These are phyloP conservation scores for Tachina lurida DNA, from an alignment of 2,888 invertebrate species.

Conservation along the genomic window DNA sequence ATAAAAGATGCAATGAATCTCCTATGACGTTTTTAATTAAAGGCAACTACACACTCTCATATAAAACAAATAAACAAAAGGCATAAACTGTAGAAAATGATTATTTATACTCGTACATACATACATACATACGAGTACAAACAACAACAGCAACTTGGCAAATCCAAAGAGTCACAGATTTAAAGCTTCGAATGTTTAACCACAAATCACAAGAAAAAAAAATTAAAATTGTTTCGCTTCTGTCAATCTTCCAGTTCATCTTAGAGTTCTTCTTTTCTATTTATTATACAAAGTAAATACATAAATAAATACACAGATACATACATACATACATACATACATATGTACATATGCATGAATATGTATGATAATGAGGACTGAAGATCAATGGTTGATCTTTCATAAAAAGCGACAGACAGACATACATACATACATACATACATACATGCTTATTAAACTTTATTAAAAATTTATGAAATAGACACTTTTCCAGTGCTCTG, in stretches of 20 bases:
- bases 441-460: neutral
- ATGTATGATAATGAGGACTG: slow-evolving; percentile 32
- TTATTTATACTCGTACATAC: slow-evolving; percentile 13
- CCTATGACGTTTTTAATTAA: slow-evolving; percentile 65
- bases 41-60: slow-evolving; percentile 21
- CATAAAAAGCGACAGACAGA: slow-evolving; percentile 39
- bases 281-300: neutral
- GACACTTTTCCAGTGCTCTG: slow-evolving; percentile 37
- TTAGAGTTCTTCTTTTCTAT: slow-evolving; percentile 15
- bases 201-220: slow-evolving; percentile 54
- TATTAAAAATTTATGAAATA: slow-evolving; percentile 46
- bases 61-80: slow-evolving; percentile 13
- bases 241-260: slow-evolving; percentile 24
- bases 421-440: neutral
- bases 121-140: neutral
- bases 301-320: neutral
- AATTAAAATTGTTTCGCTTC: slow-evolving; percentile 2
- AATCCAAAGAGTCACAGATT: slow-evolving; percentile 45
- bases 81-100: slow-evolving; percentile 30
- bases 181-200: slow-evolving; percentile 55
- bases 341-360: neutral
- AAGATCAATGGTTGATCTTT: slow-evolving; percentile 67
- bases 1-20: slow-evolving; percentile 62
- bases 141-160: slow-evolving; percentile 27
- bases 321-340: neutral